Evolutionary conservation across 2,797 vertebrate genomes (phyloP).

Genomic region (Linurgus olivaceus): DNA sequence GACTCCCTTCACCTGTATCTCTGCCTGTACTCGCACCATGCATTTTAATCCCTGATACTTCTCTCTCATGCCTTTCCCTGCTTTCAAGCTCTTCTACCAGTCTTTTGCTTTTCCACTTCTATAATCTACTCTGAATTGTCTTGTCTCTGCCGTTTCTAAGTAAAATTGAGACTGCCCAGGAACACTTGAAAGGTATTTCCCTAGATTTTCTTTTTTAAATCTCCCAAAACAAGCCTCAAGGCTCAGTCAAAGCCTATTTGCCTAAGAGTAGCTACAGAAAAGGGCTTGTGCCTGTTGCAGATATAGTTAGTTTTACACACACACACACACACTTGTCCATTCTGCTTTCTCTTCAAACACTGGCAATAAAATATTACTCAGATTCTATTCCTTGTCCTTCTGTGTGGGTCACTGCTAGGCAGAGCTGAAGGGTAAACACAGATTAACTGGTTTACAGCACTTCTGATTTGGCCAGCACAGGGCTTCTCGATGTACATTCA

Average conservation of each 20-base stretch:
- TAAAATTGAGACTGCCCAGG: conserved; percentile 9
- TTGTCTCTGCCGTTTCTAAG: conserved; percentile 10
- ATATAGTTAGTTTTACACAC: neutral
- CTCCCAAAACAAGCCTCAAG: conserved; percentile 7
- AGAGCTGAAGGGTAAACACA: neutral
- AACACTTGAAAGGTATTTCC: conserved; percentile 24
- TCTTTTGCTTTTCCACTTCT: neutral
- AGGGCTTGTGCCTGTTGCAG: neutral
- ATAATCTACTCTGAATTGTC: neutral
- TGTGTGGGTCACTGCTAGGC: neutral
- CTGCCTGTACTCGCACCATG: neutral
- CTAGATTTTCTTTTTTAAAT: conserved; percentile 3
- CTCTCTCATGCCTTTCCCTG: neutral
- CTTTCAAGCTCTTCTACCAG: neutral
- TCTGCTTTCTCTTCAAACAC: neutral
- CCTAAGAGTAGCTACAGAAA: conserved; percentile 26
- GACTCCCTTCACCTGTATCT: neutral
- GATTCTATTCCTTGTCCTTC: neutral
- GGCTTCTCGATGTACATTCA: neutral
- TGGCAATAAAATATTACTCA: neutral
- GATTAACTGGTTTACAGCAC: neutral
- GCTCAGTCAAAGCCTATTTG: conserved; percentile 35
- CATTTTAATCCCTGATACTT: neutral
- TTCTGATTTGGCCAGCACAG: neutral
- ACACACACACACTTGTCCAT: neutral